Conservation (phyloP, 1,140 invertebrate species). For the Hycleus phaleratus region DNA sequence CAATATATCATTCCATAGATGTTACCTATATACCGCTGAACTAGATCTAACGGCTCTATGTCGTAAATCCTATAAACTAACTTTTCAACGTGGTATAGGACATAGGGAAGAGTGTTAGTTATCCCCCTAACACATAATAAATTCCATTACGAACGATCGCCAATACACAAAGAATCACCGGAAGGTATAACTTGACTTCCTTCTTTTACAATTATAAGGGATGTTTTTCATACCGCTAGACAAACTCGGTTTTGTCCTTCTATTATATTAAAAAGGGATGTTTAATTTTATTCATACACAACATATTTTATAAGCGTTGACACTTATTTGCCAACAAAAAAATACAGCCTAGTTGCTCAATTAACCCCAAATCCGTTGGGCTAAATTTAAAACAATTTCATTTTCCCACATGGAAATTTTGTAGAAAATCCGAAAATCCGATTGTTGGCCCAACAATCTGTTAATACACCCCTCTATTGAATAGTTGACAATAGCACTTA, state of each 20-base stretch:
- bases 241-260: conserved; percentile 20
- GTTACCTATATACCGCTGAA: conserved; percentile 22
- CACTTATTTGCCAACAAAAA: conserved; percentile 22
- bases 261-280: conserved; percentile 13
- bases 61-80: conserved; percentile 9
- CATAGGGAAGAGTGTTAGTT: neutral
- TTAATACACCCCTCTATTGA: too few relatives aligned
- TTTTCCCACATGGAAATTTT: too few relatives aligned
- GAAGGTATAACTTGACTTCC: neutral
- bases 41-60: conserved; percentile 21
- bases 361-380: too few relatives aligned
- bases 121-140: conserved; percentile 32
- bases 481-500: conserved; percentile 17
- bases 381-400: too few relatives aligned
- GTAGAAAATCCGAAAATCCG: too few relatives aligned
- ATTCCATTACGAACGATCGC: conserved; percentile 31
- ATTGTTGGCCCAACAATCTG: too few relatives aligned
- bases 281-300: conserved; percentile 25
- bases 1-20: conserved; percentile 22
- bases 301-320: conserved; percentile 21
- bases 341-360: neutral
- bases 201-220: conserved; percentile 8
- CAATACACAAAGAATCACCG: conserved; percentile 27
- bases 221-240: conserved; percentile 18
- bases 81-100: conserved; percentile 19